These are phyloP conservation scores for Branchellion lobata DNA, from an alignment of 2,888 invertebrate genomes.

Conservation along the genomic window DNA sequence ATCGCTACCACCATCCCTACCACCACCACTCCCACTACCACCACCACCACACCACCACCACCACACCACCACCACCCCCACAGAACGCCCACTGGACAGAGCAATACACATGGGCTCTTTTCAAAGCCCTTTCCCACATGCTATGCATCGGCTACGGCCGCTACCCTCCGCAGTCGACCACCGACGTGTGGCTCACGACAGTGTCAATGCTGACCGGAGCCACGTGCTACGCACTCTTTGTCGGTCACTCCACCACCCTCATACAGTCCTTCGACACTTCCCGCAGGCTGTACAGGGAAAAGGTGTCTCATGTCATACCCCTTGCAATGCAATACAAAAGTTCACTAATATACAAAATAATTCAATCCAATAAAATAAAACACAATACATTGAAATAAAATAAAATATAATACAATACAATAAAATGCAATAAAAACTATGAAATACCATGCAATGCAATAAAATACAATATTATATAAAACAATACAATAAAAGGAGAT, in stretches of 20 bases:
- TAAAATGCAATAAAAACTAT: no score
- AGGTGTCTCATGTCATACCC: no score
- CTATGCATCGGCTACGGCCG: constrained; percentile 96
- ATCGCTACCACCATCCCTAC: no score
- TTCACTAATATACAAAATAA: neutral
- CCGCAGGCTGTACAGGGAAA: constrained; percentile 92
- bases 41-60: no score
- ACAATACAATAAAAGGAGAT: no score
- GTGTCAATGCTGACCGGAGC: constrained; percentile 92
- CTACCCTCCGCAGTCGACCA: constrained; percentile 92
- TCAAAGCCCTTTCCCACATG: constrained; percentile 99
- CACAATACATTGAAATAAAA: no score
- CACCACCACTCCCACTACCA: no score
- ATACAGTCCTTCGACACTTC: constrained; percentile 97
- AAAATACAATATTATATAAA: no score
- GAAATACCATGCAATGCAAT: no score
- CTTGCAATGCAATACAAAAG: neutral
- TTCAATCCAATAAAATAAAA: no score
- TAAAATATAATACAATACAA: no score
- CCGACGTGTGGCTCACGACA: constrained; percentile 99
- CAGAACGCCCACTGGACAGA: constrained; percentile 95
- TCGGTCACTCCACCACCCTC: constrained; percentile 95
- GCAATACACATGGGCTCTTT: constrained; percentile 96
- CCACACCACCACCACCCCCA: constrained; percentile 55
- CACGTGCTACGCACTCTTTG: constrained; percentile 95